Percentiles rank a stretch among this genome's conserved stretches.
phyloP scores from a whole-genome alignment of 1,140 invertebrate species.

The Drosophila sucinea region DNA sequence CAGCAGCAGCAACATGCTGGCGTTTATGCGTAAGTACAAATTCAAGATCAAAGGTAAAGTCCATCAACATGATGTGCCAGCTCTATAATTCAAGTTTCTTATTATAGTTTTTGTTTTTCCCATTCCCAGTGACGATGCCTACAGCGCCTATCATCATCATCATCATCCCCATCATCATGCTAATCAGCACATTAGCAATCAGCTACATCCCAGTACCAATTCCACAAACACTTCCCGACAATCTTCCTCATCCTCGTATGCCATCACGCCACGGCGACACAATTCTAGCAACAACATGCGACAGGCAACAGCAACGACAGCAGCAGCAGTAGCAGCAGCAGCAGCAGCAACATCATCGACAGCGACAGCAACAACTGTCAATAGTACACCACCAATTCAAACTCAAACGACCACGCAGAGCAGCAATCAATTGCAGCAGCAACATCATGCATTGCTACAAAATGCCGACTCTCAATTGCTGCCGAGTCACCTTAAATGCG shows the following conservation, averaged over 20 bases:
- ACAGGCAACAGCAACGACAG: conserved; percentile 25
- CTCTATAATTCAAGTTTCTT: not conserved
- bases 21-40: conserved; percentile 47
- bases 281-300: conserved; percentile 68
- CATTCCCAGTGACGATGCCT: conserved; percentile 57
- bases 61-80: not conserved
- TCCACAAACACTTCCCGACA: conserved; percentile 45
- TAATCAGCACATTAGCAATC: conserved; percentile 39
- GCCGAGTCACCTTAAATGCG: conserved; percentile 86
- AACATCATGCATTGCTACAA: conserved; percentile 62
- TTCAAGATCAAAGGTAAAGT: not conserved
- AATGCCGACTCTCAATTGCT: conserved; percentile 78
- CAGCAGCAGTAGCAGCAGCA: conserved; percentile 24
- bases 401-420: conserved; percentile 29
- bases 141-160: conserved; percentile 65
- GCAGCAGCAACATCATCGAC: conserved; percentile 23
- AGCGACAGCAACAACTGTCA: conserved; percentile 16
- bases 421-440: conserved; percentile 58
- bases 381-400: conserved; percentile 37
- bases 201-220: conserved; percentile 16
- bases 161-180: conserved; percentile 31
- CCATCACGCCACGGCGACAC: conserved; percentile 56
- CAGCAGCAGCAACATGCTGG: conserved; percentile 50
- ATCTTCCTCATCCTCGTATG: conserved; percentile 36
- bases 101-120: not conserved